Conservation (phyloP, 2,113 vertebrate genomes). For the Andinoacara biseriatus region DNA sequence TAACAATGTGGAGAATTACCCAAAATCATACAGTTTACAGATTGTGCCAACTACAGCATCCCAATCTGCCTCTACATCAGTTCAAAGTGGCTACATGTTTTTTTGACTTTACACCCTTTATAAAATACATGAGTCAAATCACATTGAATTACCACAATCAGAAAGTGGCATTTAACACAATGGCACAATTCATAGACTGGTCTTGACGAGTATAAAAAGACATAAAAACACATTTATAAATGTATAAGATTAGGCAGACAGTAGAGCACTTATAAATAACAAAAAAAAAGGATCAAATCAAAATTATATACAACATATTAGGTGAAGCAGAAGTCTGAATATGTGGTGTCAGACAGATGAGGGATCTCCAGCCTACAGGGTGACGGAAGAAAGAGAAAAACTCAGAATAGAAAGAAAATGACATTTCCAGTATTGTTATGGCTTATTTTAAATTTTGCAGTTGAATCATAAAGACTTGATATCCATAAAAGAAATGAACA, state of each 20-base stretch:
- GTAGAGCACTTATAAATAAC: conserved; percentile 66
- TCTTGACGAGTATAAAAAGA: conserved; percentile 53
- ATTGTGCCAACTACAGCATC: neutral
- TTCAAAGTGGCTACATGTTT: neutral
- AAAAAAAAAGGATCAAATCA: conserved; percentile 35
- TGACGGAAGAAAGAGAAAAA: neutral
- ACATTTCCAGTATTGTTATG: neutral
- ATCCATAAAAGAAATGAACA: neutral
- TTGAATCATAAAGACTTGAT: neutral
- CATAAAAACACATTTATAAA: conserved; percentile 47
- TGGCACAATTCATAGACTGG: conserved; percentile 37
- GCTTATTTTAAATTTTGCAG: neutral
- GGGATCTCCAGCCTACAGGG: conserved; percentile 10
- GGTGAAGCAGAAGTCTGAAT: conserved; percentile 16
- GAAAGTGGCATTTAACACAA: conserved; percentile 30
- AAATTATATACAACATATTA: conserved; percentile 56
- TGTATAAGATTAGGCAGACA: conserved; percentile 21
- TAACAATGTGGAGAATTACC: conserved; percentile 21
- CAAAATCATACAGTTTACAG: neutral
- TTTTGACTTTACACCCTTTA: conserved; percentile 13
- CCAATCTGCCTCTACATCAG: neutral
- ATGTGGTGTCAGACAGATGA: conserved; percentile 24
- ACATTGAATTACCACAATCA: conserved; percentile 10
- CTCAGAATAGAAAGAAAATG: neutral
- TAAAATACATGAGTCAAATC: conserved; percentile 27